These are phyloP conservation scores for Amphipyra tragopoginis DNA, from an alignment of 2,888 invertebrate species.

Conservation along the genomic window DNA sequence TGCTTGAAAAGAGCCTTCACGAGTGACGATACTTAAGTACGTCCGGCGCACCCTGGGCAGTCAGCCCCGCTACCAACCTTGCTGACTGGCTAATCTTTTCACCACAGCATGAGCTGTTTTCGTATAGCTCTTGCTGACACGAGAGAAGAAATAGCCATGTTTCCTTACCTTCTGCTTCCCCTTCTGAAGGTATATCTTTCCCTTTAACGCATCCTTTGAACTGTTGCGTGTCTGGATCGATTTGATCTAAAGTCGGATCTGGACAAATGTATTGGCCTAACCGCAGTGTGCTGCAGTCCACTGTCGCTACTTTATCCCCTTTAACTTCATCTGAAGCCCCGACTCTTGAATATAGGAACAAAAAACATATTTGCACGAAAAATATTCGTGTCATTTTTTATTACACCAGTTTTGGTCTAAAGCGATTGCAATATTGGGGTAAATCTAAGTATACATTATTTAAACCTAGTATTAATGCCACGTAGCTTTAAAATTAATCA, in stretches of 20 bases:
- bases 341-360: constrained; percentile 61
- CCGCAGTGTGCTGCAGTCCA: constrained; percentile 93
- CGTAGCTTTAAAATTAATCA: neutral
- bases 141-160: neutral
- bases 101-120: no score
- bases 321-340: constrained; percentile 77
- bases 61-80: no score
- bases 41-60: no score
- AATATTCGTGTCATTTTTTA: constrained; percentile 40
- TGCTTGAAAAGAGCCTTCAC: no score
- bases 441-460: constrained; percentile 18
- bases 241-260: constrained; percentile 93
- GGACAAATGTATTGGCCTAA: constrained; percentile 96
- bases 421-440: neutral
- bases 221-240: constrained; percentile 97
- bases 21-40: no score
- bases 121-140: no score
- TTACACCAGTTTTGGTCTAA: neutral
- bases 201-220: constrained; percentile 93
- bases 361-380: constrained; percentile 58
- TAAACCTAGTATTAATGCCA: neutral
- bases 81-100: no score
- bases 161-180: constrained; percentile 93
- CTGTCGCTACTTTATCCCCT: constrained; percentile 70
- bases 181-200: constrained; percentile 90